phyloP scores from a whole-genome alignment of 2,113 vertebrate species.

The Pangasianodon gigas region DNA sequence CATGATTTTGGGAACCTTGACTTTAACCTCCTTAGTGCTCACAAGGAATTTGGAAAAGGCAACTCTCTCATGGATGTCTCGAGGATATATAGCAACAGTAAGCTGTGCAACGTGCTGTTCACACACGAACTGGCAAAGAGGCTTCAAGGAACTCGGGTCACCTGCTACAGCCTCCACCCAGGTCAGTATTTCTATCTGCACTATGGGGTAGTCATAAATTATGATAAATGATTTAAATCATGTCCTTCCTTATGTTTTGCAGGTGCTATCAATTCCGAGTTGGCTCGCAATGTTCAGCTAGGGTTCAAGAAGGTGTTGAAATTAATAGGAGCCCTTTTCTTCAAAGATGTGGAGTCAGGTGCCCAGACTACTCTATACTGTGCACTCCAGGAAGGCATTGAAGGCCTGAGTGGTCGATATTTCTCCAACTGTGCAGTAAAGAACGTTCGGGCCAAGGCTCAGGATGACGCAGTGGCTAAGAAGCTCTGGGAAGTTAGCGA shows the following conservation, averaged over 20 bases:
- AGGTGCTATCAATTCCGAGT: conserved; percentile 62
- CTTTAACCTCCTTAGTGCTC: conserved; percentile 56
- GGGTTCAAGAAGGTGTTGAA: conserved; percentile 63
- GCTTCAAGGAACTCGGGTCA: conserved; percentile 57
- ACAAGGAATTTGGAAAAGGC: conserved; percentile 55
- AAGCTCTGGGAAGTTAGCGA: conserved; percentile 71
- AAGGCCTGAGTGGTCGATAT: conserved; percentile 62
- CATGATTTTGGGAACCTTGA: conserved; percentile 58
- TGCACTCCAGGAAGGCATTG: conserved; percentile 66
- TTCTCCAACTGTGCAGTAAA: conserved; percentile 63
- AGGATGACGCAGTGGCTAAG: conserved; percentile 61
- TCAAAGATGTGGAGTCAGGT: conserved; percentile 64
- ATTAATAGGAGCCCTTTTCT: conserved; percentile 71
- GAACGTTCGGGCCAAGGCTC: conserved; percentile 55
- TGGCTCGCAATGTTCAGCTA: conserved; percentile 59
- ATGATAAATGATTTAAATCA: neutral
- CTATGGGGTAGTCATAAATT: neutral
- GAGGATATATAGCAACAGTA: conserved; percentile 61
- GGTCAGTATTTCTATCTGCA: conserved; percentile 44
- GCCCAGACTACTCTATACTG: conserved; percentile 78
- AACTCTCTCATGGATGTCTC: conserved; percentile 16
- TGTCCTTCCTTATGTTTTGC: neutral
- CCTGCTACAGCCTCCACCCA: conserved; percentile 63
- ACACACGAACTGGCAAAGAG: conserved; percentile 63
- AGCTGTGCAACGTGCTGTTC: conserved; percentile 67